phyloP scores from a whole-genome alignment of 2,113 vertebrate species.

The Cromileptes altivelis region DNA sequence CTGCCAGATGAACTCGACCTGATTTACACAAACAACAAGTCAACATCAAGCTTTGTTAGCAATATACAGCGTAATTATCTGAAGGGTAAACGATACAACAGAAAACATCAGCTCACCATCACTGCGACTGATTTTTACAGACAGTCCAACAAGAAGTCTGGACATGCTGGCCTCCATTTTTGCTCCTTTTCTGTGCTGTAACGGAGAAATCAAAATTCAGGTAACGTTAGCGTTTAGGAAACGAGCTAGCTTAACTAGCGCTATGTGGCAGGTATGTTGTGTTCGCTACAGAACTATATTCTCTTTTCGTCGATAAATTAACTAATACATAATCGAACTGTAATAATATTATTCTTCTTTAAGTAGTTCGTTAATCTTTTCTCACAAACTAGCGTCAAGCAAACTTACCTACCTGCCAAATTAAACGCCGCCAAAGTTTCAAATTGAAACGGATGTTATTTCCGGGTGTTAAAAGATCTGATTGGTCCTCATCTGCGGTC shows the following conservation, averaged over 20 bases:
- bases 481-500: constrained; percentile 50
- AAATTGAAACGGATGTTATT: constrained; percentile 56
- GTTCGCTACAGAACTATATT: neutral
- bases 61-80: neutral
- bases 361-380: neutral
- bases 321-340: too few species aligned
- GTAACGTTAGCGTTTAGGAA: neutral
- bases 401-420: neutral
- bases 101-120: constrained; percentile 72
- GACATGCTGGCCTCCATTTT: constrained; percentile 68
- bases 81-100: accelerated
- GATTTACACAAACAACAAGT: constrained; percentile 1
- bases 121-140: constrained; percentile 79
- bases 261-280: neutral
- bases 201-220: neutral
- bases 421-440: constrained; percentile 59
- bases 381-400: neutral
- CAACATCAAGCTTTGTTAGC: neutral
- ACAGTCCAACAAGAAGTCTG: constrained; percentile 65
- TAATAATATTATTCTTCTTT: accelerated
- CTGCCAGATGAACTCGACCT: constrained; percentile 83
- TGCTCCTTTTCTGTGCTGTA: neutral
- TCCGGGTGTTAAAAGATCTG: constrained; percentile 33
- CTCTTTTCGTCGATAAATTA: neutral
- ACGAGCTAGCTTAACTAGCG: neutral